Evolutionary conservation across 1,140 invertebrate species (phyloP).

Genomic region (Heliconius hewitsoni): DNA sequence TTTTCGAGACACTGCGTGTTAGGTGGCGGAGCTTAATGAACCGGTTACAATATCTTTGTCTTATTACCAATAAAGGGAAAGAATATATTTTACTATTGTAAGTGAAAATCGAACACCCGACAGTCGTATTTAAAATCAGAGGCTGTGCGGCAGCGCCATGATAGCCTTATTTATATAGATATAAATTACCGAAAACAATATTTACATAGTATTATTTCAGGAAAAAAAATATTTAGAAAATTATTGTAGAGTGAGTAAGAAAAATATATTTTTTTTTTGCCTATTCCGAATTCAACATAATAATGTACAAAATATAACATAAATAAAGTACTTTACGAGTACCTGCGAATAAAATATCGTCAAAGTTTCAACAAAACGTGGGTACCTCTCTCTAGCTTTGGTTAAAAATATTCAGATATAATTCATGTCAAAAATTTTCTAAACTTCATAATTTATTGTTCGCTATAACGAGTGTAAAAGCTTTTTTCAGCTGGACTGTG

Average conservation of each 20-base stretch:
- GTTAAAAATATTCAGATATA: conserved; percentile 30
- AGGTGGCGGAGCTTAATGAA: no score
- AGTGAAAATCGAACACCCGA: no score
- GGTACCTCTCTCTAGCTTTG: conserved; percentile 9
- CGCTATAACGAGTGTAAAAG: conserved; percentile 5
- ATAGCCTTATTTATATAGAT: not conserved
- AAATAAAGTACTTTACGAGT: conserved; percentile 14
- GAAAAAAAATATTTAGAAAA: not conserved
- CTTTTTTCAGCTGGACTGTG: conserved; percentile 5
- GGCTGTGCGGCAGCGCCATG: no score
- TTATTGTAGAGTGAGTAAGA: not conserved
- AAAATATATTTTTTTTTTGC: not conserved
- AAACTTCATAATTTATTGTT: conserved; percentile 28
- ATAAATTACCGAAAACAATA: not conserved
- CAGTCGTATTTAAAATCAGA: no score
- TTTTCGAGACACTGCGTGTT: no score
- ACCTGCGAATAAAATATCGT: conserved; percentile 47
- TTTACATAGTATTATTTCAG: not conserved
- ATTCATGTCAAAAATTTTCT: conserved; percentile 31
- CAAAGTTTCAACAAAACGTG: conserved; percentile 24
- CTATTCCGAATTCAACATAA: not conserved
- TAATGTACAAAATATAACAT: not conserved
- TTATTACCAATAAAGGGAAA: no score
- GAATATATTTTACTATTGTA: no score
- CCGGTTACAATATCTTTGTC: no score